phyloP scores from a whole-genome alignment of 2,797 vertebrate genomes.

The Telmatherina bonti region DNA sequence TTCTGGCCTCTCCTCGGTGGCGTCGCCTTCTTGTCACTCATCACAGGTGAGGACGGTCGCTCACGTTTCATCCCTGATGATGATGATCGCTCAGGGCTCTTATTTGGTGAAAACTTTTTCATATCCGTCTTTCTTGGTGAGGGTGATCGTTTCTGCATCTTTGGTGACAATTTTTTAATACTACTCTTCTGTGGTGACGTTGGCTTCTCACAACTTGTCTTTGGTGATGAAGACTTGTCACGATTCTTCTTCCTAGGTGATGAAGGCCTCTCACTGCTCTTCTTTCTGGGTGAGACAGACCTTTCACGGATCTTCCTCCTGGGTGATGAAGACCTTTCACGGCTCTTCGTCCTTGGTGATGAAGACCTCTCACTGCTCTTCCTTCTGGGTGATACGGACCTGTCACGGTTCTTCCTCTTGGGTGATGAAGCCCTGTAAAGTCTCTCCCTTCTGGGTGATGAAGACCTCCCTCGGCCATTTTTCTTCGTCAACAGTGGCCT shows the following conservation, averaged over 20 bases:
- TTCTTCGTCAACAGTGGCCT: conserved; percentile 1
- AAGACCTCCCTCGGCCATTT: not conserved
- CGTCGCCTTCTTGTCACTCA: not conserved
- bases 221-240: not conserved
- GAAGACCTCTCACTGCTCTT: not conserved
- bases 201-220: not conserved
- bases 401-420: conserved; percentile 3
- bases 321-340: not conserved
- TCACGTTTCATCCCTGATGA: not conserved
- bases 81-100: not conserved
- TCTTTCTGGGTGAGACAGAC: not conserved
- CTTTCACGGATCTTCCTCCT: not conserved
- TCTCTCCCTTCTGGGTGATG: conserved; percentile 24
- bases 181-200: conserved; percentile 21
- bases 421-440: not conserved
- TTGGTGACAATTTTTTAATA: not conserved
- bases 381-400: not conserved
- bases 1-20: conserved; percentile 5
- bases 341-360: not conserved
- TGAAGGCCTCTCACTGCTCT: not conserved
- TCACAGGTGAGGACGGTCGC: too few relatives aligned
- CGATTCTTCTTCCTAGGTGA: not conserved
- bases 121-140: not conserved
- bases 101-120: not conserved
- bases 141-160: not conserved